phyloP scores from a whole-genome alignment of 2,797 vertebrate species.

The Myotis daubentonii region DNA sequence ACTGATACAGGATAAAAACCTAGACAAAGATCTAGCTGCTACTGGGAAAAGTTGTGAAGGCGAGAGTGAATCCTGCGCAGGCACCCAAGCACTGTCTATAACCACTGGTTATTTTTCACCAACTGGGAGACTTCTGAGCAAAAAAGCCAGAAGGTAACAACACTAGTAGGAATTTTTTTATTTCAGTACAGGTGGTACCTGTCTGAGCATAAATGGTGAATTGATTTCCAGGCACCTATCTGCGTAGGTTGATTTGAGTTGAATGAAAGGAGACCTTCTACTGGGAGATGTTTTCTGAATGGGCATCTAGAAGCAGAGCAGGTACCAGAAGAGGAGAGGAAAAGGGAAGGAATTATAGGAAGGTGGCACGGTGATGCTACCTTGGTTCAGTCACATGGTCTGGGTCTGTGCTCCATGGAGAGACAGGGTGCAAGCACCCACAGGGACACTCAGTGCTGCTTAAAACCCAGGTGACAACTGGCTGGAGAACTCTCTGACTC shows the following conservation, averaged over 20 bases:
- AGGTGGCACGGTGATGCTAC: neutral
- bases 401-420: neutral
- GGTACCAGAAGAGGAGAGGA: neutral
- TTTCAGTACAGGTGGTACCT: neutral
- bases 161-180: neutral
- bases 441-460: neutral
- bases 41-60: neutral
- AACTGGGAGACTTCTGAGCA: neutral
- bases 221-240: neutral
- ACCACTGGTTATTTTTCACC: neutral
- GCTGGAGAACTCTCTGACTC: neutral
- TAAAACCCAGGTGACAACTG: neutral
- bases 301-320: neutral
- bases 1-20: neutral
- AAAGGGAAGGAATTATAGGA: neutral
- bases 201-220: neutral
- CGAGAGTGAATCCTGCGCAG: neutral
- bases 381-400: neutral
- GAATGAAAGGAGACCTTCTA: neutral
- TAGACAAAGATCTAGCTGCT: neutral
- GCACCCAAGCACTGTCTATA: neutral
- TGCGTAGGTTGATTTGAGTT: neutral
- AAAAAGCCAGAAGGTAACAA: neutral
- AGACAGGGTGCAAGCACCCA: neutral
- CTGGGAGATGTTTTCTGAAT: neutral